Evolutionary conservation across 2,113 vertebrate genomes (phyloP).

Genomic region (Bostrychus sinensis): DNA sequence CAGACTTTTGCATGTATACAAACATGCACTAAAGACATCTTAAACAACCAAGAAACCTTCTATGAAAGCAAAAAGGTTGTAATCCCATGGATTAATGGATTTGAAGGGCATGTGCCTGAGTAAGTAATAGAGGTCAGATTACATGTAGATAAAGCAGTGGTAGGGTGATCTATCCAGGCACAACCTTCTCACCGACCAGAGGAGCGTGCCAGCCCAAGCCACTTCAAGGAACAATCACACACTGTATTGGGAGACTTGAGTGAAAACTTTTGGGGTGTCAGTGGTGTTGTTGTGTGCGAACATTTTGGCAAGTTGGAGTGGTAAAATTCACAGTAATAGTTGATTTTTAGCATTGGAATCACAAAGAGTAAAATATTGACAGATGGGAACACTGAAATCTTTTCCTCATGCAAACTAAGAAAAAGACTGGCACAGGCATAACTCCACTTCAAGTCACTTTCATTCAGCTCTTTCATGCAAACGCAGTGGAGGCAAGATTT

Average conservation of each 20-base stretch:
- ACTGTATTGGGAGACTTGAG: neutral
- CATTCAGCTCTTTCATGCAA: constrained; percentile 40
- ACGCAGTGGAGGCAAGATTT: constrained; percentile 51
- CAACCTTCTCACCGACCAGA: constrained; percentile 48
- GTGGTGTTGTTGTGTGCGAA: neutral
- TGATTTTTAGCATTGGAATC: constrained; percentile 41
- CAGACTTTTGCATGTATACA: constrained; percentile 57
- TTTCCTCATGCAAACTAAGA: constrained; percentile 39
- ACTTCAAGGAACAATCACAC: neutral
- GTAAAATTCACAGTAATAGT: constrained; percentile 37
- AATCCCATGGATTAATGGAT: constrained; percentile 76
- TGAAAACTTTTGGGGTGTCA: neutral
- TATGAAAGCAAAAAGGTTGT: constrained; percentile 72
- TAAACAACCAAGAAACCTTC: constrained; percentile 59
- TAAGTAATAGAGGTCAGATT: constrained; percentile 73
- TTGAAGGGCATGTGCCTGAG: constrained; percentile 64
- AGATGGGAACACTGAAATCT: constrained; percentile 55
- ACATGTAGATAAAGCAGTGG: constrained; percentile 62
- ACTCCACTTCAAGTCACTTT: constrained; percentile 22
- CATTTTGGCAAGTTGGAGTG: constrained; percentile 16
- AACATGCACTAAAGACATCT: constrained; percentile 62
- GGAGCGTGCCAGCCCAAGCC: constrained; percentile 33
- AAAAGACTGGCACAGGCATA: constrained; percentile 32
- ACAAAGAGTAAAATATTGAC: constrained; percentile 54
- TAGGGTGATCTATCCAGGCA: no score